Percentiles rank a stretch among this genome's conserved stretches.
These are phyloP conservation scores for Crossocerus cetratus DNA, from an alignment of 2,888 invertebrate genomes.

Conservation along the genomic window DNA sequence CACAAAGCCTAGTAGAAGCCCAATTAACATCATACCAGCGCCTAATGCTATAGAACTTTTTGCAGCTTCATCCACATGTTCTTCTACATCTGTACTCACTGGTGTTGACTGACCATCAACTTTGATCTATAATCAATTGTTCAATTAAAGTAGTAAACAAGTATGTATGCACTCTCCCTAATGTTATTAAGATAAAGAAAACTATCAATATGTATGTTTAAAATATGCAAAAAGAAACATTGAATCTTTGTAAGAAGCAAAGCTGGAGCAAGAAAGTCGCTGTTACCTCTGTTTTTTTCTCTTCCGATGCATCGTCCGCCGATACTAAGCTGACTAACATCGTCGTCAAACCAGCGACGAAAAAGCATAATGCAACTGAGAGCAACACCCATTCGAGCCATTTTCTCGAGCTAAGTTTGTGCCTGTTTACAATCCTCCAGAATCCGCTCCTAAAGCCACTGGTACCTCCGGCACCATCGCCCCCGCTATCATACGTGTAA, in stretches of 20 bases:
- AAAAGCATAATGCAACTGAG: slow-evolving; percentile 69
- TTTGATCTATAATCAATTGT: slow-evolving; percentile 36
- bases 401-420: slow-evolving; percentile 72
- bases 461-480: slow-evolving; percentile 64
- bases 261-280: background rate
- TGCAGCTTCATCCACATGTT: slow-evolving; percentile 51
- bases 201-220: slow-evolving; percentile 6
- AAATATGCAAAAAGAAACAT: too few relatives aligned
- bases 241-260: too few relatives aligned
- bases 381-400: slow-evolving; percentile 74
- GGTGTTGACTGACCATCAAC: slow-evolving; percentile 30
- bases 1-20: slow-evolving; percentile 64
- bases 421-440: slow-evolving; percentile 71
- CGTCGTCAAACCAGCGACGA: slow-evolving; percentile 70
- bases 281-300: slow-evolving; percentile 42
- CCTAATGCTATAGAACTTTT: slow-evolving; percentile 69
- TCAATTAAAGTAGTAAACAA: background rate
- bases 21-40: slow-evolving; percentile 68
- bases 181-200: background rate
- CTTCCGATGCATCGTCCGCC: slow-evolving; percentile 36
- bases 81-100: slow-evolving; percentile 35
- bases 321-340: slow-evolving; percentile 69
- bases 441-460: slow-evolving; percentile 67
- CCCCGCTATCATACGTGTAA: slow-evolving; percentile 72
- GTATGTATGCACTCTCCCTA: too few relatives aligned